Evolutionary conservation across 2,888 invertebrate species (phyloP), one percentile per base, ranked within the genome.

Genomic region (Rhyacophila evoluta): DNA sequence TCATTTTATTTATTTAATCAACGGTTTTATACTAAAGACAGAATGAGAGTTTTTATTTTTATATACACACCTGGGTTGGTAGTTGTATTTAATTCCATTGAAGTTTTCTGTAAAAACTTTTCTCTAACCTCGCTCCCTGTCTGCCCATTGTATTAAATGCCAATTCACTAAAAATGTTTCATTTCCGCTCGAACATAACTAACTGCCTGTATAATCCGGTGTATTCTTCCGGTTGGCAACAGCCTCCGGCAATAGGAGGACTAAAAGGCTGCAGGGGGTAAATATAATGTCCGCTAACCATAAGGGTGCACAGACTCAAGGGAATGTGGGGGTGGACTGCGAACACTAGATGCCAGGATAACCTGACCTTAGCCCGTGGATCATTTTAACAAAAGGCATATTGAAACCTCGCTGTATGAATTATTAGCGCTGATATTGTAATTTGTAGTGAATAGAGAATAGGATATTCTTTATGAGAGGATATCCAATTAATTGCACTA

Each of bases 151-250:
- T 55, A 55, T 55, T 55, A 55, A 55, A 55, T 55, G 55, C 69
- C 69, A 69, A 69, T 69, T 69, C 33, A 69, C 33, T 69, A 55
- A 72, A 72, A 72, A 72, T 25, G 37, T 72, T 39, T 27, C 72
- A 72, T 72, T 72, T 72, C 72, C 72, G 72, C 27, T 72, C 27
- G 72, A 27, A 39, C 72, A 39, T 72, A 36, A 72, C 39, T 39
- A 72, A 72, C 72, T 72, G 72, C 27, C 39, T 38, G 38, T 72
- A 72, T 72, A 39, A 72, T 72, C 72, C 72, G 69, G 69, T 55
- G 69, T 33, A 29, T 33, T 33, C 69, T 69, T 69, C 69, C 69
- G 69, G 69, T 69, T 55, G 55, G 55, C 55, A 55, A 55, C 55
- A 55, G 55, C 55, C 55, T 55, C 55, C 55, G 25, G 55, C 19